Evolutionary conservation across 2,797 vertebrate genomes (phyloP), one percentile per base, ranked within the genome.

Genomic region (Sebastes hopkinsi): DNA sequence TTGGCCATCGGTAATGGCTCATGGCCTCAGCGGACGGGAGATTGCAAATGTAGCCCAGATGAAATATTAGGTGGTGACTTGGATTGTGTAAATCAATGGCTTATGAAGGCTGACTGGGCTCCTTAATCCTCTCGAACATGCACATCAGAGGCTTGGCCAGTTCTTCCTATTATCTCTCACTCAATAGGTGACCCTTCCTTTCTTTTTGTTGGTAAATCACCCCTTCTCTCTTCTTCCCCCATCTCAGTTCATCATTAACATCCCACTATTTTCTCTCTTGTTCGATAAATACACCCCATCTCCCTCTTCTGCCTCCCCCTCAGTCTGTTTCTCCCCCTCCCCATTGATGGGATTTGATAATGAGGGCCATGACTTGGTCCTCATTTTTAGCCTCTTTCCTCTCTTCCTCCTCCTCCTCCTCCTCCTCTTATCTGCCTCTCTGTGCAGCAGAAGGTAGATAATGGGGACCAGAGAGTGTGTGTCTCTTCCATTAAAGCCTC

Each of bases 71-170:
- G 88, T 75, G 83, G 88, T 87, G 90, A 85, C 86, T 87, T 86
- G 82, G 89, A 91, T 92, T 90, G 92, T 91, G 91, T 92, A 94
- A 94, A 94, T 95, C 91, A 94, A 85, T 94, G 92, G 91, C 83
- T 93, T 91, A 92, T 93, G 92, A 93, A 93, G 90, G 91, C 91
- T 92, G 90, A 92, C 89, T 77, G 38, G 77, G 84, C 80, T 78
- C 88, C 84, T 78, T 82, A 86, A 68, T 85, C 80, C 80, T 56
- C 74, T 80, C 62, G 18, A 77, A 66, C 83, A 85, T 67, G 27
- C 82, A 83, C 87, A 80, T 88, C 79, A 79, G 83, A 85, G 80
- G 69, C 69, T 72, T 16, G 75, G 83, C 68, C 75, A 77, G 72
- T 69, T 86, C 86, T 70, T 85, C 69, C 69, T 80, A 83, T 92